These are phyloP conservation scores for Chymomyza fuscimana DNA, from an alignment of 2,888 invertebrate species.

Conservation along the genomic window DNA sequence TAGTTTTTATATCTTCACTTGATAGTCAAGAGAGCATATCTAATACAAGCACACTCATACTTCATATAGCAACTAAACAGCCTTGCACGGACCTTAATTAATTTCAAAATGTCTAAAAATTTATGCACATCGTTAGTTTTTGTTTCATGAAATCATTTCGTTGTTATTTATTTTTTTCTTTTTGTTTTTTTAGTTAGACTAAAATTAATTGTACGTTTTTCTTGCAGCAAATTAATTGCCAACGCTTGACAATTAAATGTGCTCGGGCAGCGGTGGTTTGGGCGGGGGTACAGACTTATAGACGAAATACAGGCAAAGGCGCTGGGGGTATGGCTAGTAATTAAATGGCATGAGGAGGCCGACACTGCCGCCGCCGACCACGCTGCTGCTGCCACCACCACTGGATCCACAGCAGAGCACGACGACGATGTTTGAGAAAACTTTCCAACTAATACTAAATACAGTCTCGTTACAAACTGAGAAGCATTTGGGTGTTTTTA, in stretches of 20 bases:
- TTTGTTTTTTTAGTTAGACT: conserved; percentile 15
- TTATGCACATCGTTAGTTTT: conserved; percentile 40
- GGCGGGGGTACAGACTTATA: conserved; percentile 1
- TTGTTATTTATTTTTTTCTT: background rate
- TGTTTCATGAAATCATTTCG: conserved; percentile 14
- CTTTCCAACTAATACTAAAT: conserved; percentile 74
- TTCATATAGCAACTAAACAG: background rate
- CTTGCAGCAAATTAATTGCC: conserved; percentile 71
- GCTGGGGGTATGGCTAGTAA: conserved; percentile 8
- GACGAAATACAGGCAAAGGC: conserved; percentile 12
- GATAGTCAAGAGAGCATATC: background rate
- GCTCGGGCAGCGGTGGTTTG: conserved; percentile 27
- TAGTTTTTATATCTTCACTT: background rate
- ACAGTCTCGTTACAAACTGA: conserved; percentile 77
- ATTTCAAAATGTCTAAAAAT: conserved; percentile 41
- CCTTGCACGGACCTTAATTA: conserved; percentile 28
- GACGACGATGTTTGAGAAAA: conserved; percentile 57
- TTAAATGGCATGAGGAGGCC: background rate
- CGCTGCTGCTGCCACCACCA: background rate
- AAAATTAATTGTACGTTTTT: conserved; percentile 69
- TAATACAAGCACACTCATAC: conserved; percentile 1
- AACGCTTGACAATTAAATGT: conserved; percentile 69
- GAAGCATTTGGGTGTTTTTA: conserved; percentile 49
- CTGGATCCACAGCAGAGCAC: conserved; percentile 2
- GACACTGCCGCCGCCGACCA: background rate